Evolutionary conservation across 2,888 invertebrate species (phyloP), one percentile per base, ranked within the genome.

Genomic region (Phengaris arion): DNA sequence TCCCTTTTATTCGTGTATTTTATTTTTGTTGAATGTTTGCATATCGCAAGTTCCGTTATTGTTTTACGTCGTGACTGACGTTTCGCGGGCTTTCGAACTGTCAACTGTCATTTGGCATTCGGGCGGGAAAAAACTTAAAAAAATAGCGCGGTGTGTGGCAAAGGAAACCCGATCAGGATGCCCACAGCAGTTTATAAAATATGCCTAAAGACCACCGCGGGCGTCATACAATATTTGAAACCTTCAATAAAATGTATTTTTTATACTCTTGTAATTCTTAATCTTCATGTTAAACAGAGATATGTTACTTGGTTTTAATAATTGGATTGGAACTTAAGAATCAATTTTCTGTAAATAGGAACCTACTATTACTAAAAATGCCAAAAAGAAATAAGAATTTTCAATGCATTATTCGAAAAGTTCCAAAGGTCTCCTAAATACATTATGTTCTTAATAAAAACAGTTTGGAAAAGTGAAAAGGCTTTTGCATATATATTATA

Each of bases 11-110:
- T 87, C 84, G 81, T 85, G 83, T 87, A 85, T 89, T 91, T 91
- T 89, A 88, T 89, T 88, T 87, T 86, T 84, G 86, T 86, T 84
- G 91, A 89, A 89, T 89, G 90, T 92, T 85, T 91, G 92, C 90
- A 92, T 91, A 90, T 89, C 77, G 75, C 83, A 81, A 80, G 79
- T 78, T 79, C 83, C 81, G 84, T 85, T 85, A 86, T 86, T 87
- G 86, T 87, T 87, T 64, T 2, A 64, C 64, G 64, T 12, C n/a
- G 55, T 48, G 35, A 35, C 51, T 64, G 64, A 64, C 64, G 64
- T 64, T 64, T 87, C 85, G 85, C 87, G 86, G 84, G 84, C 82
- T 85, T 86, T 85, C 84, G 85, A 83, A 85, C 86, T 86, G 87
- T 87, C 88, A 87, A 84, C 84, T 89, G 89, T 90, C 89, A 88